Evolutionary conservation across 2,888 invertebrate genomes (phyloP).

Genomic region (Aphelenchoides bicaudatus): DNA sequence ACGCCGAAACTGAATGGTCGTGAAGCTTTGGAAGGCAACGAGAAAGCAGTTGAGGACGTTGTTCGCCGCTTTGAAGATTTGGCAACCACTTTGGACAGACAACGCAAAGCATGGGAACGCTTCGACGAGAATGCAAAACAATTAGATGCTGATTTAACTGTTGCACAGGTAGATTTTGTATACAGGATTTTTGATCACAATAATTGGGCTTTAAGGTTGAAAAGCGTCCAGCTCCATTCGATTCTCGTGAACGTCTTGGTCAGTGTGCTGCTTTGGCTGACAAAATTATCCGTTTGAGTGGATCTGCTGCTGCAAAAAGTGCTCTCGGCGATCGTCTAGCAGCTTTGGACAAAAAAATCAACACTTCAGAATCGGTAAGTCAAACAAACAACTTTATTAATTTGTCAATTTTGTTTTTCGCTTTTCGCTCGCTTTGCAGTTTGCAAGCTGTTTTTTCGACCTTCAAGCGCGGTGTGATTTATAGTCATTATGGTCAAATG

Average conservation of each 20-base stretch:
- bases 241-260: not conserved
- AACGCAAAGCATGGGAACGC: conserved; percentile 8
- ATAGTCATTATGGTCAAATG: no score
- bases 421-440: no score
- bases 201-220: no score
- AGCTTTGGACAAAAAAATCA: not conserved
- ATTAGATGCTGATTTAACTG: conserved; percentile 2
- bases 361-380: not conserved
- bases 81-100: not conserved
- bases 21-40: conserved; percentile 13
- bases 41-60: not conserved
- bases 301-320: conserved; percentile 13
- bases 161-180: no score
- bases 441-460: no score
- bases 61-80: conserved; percentile 9
- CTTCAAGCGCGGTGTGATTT: no score
- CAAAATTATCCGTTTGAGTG: not conserved
- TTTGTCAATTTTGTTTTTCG: no score
- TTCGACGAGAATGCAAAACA: conserved; percentile 4
- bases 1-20: conserved; percentile 2
- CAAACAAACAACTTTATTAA: no score
- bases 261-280: conserved; percentile 3
- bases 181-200: no score
- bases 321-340: conserved; percentile 10
- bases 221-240: not conserved